phyloP scores from a whole-genome alignment of 2,113 vertebrate species.

The Vulpes ferrilata region DNA sequence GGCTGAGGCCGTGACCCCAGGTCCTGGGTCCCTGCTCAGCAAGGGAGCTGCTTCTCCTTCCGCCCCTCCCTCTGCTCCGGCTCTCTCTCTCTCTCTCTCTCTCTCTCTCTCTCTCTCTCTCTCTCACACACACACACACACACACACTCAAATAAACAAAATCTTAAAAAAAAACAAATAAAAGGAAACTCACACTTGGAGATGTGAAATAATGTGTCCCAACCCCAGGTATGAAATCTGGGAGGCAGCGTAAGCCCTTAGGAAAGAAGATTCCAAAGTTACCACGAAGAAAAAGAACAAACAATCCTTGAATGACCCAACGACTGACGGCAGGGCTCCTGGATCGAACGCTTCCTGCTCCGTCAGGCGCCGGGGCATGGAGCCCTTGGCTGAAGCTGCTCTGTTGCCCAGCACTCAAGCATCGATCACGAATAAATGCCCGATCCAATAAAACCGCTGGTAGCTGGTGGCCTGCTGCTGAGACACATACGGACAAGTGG shows the following conservation, averaged over 20 bases:
- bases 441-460: background rate
- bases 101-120: background rate
- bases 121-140: background rate
- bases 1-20: background rate
- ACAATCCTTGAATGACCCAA: background rate
- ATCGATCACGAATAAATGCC: conserved; percentile 50
- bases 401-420: background rate
- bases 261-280: background rate
- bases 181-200: background rate
- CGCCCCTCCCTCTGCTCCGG: background rate
- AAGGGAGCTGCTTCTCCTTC: background rate
- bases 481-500: background rate
- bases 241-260: background rate
- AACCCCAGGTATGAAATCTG: background rate
- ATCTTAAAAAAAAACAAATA: background rate
- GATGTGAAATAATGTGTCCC: background rate
- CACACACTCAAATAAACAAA: background rate
- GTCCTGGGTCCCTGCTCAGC: background rate
- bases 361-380: too few species aligned
- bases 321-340: background rate
- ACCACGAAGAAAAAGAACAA: background rate
- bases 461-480: background rate
- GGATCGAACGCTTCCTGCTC: background rate
- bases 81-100: background rate
- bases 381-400: background rate